Evolutionary conservation across 1,140 invertebrate species (phyloP).

Genomic region (Delia radicum): DNA sequence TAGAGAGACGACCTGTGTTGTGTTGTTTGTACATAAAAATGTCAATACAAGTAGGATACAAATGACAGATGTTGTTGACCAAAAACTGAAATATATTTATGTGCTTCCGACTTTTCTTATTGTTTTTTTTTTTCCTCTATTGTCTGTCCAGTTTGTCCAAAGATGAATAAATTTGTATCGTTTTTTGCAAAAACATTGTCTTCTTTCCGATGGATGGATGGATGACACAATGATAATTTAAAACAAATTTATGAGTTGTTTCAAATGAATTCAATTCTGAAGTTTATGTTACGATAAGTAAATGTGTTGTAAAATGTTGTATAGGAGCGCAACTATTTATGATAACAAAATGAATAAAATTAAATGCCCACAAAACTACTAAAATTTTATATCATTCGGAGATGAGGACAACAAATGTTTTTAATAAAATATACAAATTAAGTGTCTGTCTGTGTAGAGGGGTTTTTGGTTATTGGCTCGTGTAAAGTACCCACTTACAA

Average conservation of each 20-base stretch:
- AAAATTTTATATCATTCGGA: neutral
- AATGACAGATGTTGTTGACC: conserved; percentile 21
- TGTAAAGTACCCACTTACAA: neutral
- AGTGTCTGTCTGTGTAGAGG: neutral
- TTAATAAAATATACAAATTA: neutral
- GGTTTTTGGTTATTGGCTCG: neutral
- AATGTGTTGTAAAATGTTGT: conserved; percentile 20
- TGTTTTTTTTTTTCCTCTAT: neutral
- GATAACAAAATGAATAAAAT: neutral
- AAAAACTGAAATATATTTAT: neutral
- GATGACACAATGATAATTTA: neutral
- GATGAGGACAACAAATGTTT: neutral
- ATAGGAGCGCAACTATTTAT: neutral
- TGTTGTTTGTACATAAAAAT: neutral
- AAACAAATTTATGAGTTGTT: conserved; percentile 16
- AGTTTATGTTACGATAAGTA: conserved; percentile 2
- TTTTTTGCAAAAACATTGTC: neutral
- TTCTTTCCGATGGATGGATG: neutral
- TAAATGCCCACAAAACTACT: neutral
- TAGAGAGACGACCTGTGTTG: neutral
- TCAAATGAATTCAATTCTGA: conserved; percentile 17
- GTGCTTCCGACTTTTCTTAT: conserved; percentile 6
- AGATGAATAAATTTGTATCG: conserved; percentile 15
- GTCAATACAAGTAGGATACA: neutral
- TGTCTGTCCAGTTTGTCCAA: neutral